Evolutionary conservation across 2,888 invertebrate species (phyloP), one percentile per base, ranked within the genome.

Genomic region (Dynastes maya): DNA sequence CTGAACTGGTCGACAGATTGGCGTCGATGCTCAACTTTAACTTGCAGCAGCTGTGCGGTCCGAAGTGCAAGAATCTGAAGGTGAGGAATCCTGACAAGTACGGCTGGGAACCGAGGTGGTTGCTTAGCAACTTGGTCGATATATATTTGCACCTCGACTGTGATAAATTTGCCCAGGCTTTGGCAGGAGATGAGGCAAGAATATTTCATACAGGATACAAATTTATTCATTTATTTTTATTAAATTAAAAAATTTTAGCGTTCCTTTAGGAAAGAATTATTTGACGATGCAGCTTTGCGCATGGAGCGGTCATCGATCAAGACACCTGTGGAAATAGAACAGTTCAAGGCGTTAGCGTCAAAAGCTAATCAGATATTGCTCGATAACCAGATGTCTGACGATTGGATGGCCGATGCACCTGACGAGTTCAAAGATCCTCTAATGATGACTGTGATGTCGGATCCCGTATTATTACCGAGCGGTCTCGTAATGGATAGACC

Each of bases 11-110:
- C 63, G 97, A 97, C 86, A 87, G 98, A 76, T 92, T 99, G 78
- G 98, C 98, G 77, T 97, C 98, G 78, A 99, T 99, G 99, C 92
- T 99, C 83, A 98, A 99, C 90, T 98, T 97, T 89, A 99, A 99
- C 90, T 91, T 99, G 82, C 96, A 97, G 87, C 98, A 99, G 88
- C 91, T 99, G 71, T 98, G 98, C 89, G 98, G 98, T 9, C 95
- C 97, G 67, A 98, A 98, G 89, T 98, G 98, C 90, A 96, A 97
- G 89, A 95, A 95, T 88, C 91, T 98, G 80, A 97, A 97, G 91
- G 98, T 98, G 74, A 94, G 95, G 78, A 95, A 96, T 84, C 97
- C 97, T 1, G 95, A 96, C 82, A 97, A 97, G 89, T 99, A 98
- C 88, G 97, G 97, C 11, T 99, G 99, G 99, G 97, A 98, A 88